phyloP scores from a whole-genome alignment of 2,797 vertebrate genomes.

The Eulemur mongoz region DNA sequence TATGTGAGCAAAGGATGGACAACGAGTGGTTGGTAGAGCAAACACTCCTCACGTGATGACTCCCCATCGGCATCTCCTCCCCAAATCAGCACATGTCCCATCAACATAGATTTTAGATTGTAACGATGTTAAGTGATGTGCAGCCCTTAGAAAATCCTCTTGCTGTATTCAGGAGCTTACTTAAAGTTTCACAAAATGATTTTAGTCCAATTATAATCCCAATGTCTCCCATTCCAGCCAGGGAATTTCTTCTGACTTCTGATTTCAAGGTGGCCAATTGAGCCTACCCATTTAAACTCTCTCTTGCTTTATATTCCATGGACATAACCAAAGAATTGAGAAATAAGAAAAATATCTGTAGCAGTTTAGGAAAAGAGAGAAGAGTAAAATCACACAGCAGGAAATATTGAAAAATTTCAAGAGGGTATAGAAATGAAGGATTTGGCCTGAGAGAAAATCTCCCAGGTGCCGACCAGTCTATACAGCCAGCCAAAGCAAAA shows the following conservation, averaged over 20 bases:
- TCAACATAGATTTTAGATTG: neutral
- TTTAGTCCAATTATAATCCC: neutral
- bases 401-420: neutral
- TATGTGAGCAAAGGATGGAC: neutral
- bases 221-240: neutral
- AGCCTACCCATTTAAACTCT: neutral
- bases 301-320: neutral
- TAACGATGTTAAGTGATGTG: neutral
- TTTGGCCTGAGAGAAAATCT: neutral
- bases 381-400: neutral
- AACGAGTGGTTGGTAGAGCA: neutral
- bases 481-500: neutral
- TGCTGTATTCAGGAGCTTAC: neutral
- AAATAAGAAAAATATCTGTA: neutral
- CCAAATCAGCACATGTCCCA: neutral
- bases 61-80: neutral
- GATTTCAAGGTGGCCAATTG: neutral
- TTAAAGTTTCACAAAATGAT: neutral
- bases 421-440: neutral
- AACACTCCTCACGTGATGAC: neutral
- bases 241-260: neutral
- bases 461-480: neutral
- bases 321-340: neutral
- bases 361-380: neutral
- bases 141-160: neutral